These are phyloP conservation scores for Cairina moschata DNA, from an alignment of 2,113 vertebrate genomes.

Conservation along the genomic window DNA sequence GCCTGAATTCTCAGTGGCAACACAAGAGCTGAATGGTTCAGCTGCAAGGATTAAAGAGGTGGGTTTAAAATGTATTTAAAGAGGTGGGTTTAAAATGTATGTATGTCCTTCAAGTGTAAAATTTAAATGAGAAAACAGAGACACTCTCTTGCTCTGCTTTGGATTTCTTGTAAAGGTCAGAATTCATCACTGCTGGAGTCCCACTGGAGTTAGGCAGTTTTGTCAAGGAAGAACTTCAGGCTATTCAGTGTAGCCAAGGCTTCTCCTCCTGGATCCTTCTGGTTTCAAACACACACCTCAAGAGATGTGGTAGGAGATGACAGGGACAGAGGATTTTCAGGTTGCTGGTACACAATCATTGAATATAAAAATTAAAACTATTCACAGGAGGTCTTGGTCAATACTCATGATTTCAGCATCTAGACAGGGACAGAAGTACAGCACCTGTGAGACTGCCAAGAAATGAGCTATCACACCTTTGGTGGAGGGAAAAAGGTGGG, in stretches of 20 bases:
- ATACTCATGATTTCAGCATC: accelerated
- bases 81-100: conserved; percentile 1
- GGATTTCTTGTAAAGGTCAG: background rate
- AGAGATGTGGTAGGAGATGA: background rate
- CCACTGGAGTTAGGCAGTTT: background rate
- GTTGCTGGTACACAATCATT: background rate
- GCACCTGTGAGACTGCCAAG: background rate
- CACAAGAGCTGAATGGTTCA: conserved; percentile 19
- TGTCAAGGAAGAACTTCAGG: background rate
- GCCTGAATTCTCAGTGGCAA: background rate
- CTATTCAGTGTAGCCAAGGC: background rate
- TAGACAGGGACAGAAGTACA: background rate
- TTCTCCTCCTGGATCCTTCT: background rate
- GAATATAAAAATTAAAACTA: background rate
- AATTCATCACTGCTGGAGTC: background rate
- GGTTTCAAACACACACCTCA: background rate
- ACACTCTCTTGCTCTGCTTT: background rate
- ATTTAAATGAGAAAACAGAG: conserved; percentile 36
- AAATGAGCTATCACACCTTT: background rate
- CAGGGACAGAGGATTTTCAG: background rate
- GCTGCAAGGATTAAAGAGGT: conserved; percentile 22
- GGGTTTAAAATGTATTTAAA: conserved; percentile 28
- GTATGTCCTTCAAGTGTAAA: conserved; percentile 2
- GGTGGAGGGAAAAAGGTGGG: background rate
- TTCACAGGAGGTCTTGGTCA: background rate